Evolutionary conservation across 2,797 vertebrate genomes (phyloP).

Genomic region (Bradypodion ventrale): DNA sequence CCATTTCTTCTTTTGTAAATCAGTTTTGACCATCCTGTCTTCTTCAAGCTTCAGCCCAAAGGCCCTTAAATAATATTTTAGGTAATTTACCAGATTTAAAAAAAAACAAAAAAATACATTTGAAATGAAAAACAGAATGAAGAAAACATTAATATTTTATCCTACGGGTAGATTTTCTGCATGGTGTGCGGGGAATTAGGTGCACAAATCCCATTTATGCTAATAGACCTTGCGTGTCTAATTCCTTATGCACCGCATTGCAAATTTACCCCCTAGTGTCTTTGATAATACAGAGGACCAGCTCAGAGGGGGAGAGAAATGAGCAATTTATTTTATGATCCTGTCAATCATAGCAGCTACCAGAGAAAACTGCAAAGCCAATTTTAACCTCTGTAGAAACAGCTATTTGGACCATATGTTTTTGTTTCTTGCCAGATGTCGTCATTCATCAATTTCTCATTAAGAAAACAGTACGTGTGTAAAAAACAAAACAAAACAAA

Average conservation of each 20-base stretch:
- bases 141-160: slow-evolving; percentile 76
- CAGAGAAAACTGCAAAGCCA: slow-evolving; percentile 76
- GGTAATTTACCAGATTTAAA: slow-evolving; percentile 70
- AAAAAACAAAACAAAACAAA: slow-evolving; percentile 39
- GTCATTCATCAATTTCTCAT: slow-evolving; percentile 81
- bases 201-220: slow-evolving; percentile 80
- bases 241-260: slow-evolving; percentile 70
- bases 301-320: slow-evolving; percentile 59
- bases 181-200: slow-evolving; percentile 76
- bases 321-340: slow-evolving; percentile 76
- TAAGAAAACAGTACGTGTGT: slow-evolving; percentile 72
- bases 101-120: slow-evolving; percentile 74
- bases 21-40: slow-evolving; percentile 32
- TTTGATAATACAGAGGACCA: slow-evolving; percentile 70
- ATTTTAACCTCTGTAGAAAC: slow-evolving; percentile 80
- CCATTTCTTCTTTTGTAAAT: slow-evolving; percentile 53
- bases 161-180: slow-evolving; percentile 73
- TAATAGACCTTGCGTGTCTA: slow-evolving; percentile 77
- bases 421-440: slow-evolving; percentile 78
- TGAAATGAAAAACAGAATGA: slow-evolving; percentile 79
- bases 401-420: slow-evolving; percentile 79
- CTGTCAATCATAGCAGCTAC: slow-evolving; percentile 79
- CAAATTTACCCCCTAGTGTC: slow-evolving; percentile 72
- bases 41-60: slow-evolving; percentile 63
- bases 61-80: slow-evolving; percentile 67